Evolutionary conservation across 1,140 invertebrate genomes (phyloP), one percentile per base, ranked within the genome.

Genomic region (Lasioglossum baleicum): DNA sequence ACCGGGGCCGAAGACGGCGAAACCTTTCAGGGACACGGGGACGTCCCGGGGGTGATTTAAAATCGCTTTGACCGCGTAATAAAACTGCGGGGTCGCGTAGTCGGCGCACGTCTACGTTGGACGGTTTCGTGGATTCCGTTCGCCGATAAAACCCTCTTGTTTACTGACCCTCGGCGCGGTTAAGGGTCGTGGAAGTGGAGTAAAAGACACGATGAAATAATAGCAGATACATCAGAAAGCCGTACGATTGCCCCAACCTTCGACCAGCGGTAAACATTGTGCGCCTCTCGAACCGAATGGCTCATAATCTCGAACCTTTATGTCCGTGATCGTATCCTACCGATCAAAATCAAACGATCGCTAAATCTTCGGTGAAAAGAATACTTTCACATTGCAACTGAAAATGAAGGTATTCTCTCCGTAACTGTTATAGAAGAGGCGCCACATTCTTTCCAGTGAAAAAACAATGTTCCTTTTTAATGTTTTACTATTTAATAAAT

Each of bases 91-190:
- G 53, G n/a, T 56, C 48, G 22, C 8, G 35, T 20, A 20, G 31
- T 10, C 31, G 15, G 51, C 17, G 65, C 26, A 35, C 51, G 17
- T 17, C 70, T 42, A 67, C 56, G 56, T 48, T 44, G 74, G 72
- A 35, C 15, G 71, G 67, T 66, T 77, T 81, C 48, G 80, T 61
- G 61, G 48, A 17, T 64, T 77, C 61, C 44, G 67, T 65, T 74
- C 58, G 80, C 58, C 75, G 69, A 74, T 77, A 73, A 66, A 76
- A 81, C 75, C 67, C 31, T 26, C 61, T 56, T 83, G 69, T 83
- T 81, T 82, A 82, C 74, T 64, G 79, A 77, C 69, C 15, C 51
- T 80, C 77, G 73, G 74, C 65, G 60, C 42, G 40, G 65, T 77
- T 70, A 78, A 67, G 80, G 35, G 51, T 48, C 31, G 10, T n/a